Conservation (phyloP, 2,888 invertebrate genomes). For the Andrena chrysosceles region DNA sequence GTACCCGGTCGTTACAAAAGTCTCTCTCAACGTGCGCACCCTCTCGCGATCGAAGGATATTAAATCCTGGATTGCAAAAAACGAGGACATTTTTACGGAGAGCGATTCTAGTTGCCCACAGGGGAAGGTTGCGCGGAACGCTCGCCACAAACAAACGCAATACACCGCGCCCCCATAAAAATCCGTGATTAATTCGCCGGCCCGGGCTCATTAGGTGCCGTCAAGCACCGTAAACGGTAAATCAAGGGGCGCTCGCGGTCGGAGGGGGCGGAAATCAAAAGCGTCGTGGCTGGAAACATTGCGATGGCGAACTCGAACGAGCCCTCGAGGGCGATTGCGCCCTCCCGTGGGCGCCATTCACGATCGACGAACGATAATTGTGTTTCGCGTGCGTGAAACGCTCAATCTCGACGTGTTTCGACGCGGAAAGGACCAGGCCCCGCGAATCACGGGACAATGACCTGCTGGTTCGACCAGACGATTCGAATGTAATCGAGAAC, state of each 20-base stretch:
- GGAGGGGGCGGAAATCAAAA: conserved; percentile 6
- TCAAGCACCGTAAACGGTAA: neutral
- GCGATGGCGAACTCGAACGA: neutral
- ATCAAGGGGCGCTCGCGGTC: conserved; percentile 6
- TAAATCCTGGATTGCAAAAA: neutral
- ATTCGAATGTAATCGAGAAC: conserved; percentile 41
- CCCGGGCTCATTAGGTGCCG: neutral
- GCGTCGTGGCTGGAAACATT: conserved; percentile 12
- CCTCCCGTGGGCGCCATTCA: conserved; percentile 8
- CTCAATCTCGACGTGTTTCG: conserved; percentile 4
- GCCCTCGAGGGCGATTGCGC: conserved; percentile 9
- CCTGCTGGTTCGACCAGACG: neutral
- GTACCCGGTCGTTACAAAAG: neutral
- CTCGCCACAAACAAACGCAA: too few relatives aligned
- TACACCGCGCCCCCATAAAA: neutral
- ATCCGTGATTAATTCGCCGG: neutral
- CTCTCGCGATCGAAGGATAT: neutral
- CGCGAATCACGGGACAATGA: conserved; percentile 13
- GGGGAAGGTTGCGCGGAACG: too few relatives aligned
- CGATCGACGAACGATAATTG: conserved; percentile 29
- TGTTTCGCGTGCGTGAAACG: conserved; percentile 23
- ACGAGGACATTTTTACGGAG: too few relatives aligned
- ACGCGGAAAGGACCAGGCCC: neutral
- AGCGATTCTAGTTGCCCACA: too few relatives aligned
- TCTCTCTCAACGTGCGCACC: neutral